Base-by-base conservation (phyloP, 2,797 vertebrate species). In the Urocyon cinereoargenteus region DNA sequence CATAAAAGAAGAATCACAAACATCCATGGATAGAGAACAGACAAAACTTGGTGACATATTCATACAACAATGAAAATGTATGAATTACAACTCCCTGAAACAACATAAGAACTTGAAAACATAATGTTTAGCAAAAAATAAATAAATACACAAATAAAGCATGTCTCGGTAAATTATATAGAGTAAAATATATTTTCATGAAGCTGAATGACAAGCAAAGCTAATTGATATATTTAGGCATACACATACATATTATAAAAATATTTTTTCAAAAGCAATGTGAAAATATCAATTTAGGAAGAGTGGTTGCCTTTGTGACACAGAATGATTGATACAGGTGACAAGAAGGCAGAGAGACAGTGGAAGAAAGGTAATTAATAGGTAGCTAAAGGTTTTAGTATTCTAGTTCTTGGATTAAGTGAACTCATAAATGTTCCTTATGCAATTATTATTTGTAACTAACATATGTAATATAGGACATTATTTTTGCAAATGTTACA, bases 1-100 rank as follows among this genome's bases (percentile, higher is more conserved):
- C 14, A 82, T 12, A 93, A 84, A 86, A 85, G 13, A 55, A 73
- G 6, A 83, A 93, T 64, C 55, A 92, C 16, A 89, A 89, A 92
- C 68, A 4, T 34, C 19, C 16, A 64, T 4, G 83, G 15, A n/a
- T 31, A 82, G 36, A 88, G 26, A 84, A 61, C 15, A 31, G 22
- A 78, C 40, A 78, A 87, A 94, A 75, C 11, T 93, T 19, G 11
- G 13, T 40, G 21, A 3, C 16, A 70, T 75, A 89, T 12, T 78
- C 6, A 64, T 19, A 70, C 1, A 88, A 55, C 57, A 53, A 26
- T 90, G 18, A 88, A 87, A 94, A 92, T 51, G 8, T 79, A 53
- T 86, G 22, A 94, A 91, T 70, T 90, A 31, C 13, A 78, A 26
- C 12, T 24, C 36, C 49, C 15, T 78, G 1, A 12, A 62, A 62